phyloP scores from a whole-genome alignment of 2,113 vertebrate genomes.

The Athene noctua region DNA sequence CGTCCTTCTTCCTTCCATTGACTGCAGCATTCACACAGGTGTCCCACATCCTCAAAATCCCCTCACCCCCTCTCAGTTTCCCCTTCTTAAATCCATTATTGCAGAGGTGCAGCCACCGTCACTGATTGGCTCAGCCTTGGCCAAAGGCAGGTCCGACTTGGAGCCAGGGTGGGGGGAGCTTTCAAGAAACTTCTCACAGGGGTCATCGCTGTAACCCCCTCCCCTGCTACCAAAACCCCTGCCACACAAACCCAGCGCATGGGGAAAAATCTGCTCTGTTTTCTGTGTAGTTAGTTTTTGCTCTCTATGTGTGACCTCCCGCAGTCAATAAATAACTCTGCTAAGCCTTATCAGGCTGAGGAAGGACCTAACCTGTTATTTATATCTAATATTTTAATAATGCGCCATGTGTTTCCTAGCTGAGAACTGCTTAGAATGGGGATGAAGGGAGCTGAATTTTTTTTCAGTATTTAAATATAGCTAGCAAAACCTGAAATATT shows the following conservation, averaged over 20 bases:
- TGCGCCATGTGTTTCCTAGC: neutral
- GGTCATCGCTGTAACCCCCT: no score
- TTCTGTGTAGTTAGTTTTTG: neutral
- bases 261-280: neutral
- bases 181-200: no score
- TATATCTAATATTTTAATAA: neutral
- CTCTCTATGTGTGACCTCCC: neutral
- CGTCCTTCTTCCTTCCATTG: no score
- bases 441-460: neutral
- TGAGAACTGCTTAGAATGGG: neutral
- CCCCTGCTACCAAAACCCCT: neutral
- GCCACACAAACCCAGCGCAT: no score
- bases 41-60: no score
- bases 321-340: neutral
- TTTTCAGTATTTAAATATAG: slow-evolving; percentile 10
- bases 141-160: no score
- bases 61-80: no score
- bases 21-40: no score
- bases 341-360: neutral
- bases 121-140: no score
- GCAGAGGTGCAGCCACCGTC: no score
- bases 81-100: no score
- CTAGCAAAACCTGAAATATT: slow-evolving; percentile 10
- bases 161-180: no score
- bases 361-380: neutral